These are phyloP conservation scores for Epinotia bilunana DNA, from an alignment of 2,888 invertebrate genomes.

Conservation along the genomic window DNA sequence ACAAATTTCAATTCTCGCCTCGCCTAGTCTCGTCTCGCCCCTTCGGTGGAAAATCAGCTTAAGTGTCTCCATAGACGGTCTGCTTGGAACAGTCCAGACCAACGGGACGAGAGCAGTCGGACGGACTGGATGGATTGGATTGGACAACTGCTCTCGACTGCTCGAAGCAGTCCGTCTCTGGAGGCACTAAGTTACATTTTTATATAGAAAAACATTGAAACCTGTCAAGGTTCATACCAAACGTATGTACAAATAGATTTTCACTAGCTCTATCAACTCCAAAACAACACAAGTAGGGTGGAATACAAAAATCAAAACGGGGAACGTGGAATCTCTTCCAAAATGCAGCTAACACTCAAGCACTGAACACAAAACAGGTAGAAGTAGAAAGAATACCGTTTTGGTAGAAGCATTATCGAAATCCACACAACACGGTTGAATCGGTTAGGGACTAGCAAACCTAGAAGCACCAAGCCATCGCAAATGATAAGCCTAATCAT, in stretches of 20 bases:
- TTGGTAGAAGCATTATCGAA: conserved; percentile 48
- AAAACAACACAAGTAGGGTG: conserved; percentile 34
- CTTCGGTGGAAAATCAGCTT: too few relatives aligned
- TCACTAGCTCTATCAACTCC: conserved; percentile 11
- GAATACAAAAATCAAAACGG: conserved; percentile 28
- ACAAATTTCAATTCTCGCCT: too few relatives aligned
- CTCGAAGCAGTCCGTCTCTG: too few relatives aligned
- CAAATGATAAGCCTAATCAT: conserved; percentile 11
- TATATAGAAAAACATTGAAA: not conserved
- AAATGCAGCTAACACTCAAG: conserved; percentile 48
- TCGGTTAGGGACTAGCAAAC: conserved; percentile 56
- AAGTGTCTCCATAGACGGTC: too few relatives aligned
- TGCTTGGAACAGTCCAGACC: too few relatives aligned
- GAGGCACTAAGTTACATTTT: too few relatives aligned
- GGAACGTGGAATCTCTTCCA: conserved; percentile 29
- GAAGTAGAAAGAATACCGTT: conserved; percentile 35
- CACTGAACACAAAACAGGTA: conserved; percentile 45
- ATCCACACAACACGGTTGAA: conserved; percentile 49
- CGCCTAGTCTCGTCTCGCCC: too few relatives aligned
- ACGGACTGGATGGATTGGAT: too few relatives aligned
- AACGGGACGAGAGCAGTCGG: too few relatives aligned
- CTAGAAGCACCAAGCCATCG: conserved; percentile 50
- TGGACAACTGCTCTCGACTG: too few relatives aligned
- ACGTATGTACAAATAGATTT: conserved; percentile 7
- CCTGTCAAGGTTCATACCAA: not conserved